Evolutionary conservation across 2,113 vertebrate species (phyloP).

Genomic region (Chloebia gouldiae): DNA sequence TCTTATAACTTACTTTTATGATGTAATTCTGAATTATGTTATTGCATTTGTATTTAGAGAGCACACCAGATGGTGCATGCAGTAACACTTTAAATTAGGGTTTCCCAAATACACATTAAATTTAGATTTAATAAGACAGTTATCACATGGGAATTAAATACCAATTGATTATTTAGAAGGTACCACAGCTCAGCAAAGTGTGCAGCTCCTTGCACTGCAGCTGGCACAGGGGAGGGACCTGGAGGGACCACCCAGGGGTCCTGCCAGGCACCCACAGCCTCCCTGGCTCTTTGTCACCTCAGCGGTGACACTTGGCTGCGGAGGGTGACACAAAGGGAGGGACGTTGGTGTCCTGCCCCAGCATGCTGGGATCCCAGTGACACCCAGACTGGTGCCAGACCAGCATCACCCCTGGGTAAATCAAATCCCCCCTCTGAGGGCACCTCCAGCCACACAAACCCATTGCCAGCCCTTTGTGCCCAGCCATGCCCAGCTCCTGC

Average conservation of each 20-base stretch:
- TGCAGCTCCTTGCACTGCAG: neutral
- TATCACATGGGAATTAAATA: constrained; percentile 63
- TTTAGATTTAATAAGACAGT: constrained; percentile 73
- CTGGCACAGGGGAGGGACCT: neutral
- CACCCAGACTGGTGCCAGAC: accelerated
- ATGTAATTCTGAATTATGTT: constrained; percentile 61
- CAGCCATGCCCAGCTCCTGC: neutral
- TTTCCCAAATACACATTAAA: constrained; percentile 69
- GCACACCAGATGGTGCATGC: constrained; percentile 61
- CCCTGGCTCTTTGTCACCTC: neutral
- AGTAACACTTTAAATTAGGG: constrained; percentile 66
- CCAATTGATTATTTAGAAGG: constrained; percentile 53
- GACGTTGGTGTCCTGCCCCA: neutral
- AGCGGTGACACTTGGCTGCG: accelerated
- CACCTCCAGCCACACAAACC: neutral
- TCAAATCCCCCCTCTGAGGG: accelerated
- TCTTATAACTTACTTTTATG: constrained; percentile 48
- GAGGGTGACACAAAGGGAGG: neutral
- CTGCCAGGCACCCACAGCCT: accelerated
- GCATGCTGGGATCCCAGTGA: neutral
- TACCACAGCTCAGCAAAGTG: neutral
- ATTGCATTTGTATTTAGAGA: constrained; percentile 52
- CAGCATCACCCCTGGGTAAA: neutral
- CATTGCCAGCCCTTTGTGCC: accelerated
- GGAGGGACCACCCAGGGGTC: neutral